Evolutionary conservation across 1,140 invertebrate genomes (phyloP), one percentile per base, ranked within the genome.

Genomic region (Anthonomus grandis): DNA sequence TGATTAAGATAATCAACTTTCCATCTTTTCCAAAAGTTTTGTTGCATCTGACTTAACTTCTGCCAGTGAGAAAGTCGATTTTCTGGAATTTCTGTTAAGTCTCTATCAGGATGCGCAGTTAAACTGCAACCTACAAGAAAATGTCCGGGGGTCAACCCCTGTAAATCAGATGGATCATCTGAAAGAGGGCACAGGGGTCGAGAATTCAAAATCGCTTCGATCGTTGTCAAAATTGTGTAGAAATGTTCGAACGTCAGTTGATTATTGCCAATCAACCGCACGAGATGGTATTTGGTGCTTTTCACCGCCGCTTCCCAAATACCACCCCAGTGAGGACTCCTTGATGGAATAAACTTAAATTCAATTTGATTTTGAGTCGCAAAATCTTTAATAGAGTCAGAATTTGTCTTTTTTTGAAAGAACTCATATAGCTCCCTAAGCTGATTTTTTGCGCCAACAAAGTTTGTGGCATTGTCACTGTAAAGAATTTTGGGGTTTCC

Each of bases 111-210:
- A 18, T 67, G n/a, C 6, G 64, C 27, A 3, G 49, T 64, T 4
- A 72, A 41, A 9, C 67, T 56, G 19, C 41, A 21, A 8, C 70
- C 71, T 42, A 72, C 73, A 12, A 74, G 39, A 44, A 75, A 75
- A 59, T 74, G 69, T n/a, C 58, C 70, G 15, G 73, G 69, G 10
- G 70, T 71, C 3, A 72, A 44, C n/a, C 34, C 9, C 0, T n/a
- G 1, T 6, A 63, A 38, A 34, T 71, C 69, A 53, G 63, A 52
- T 18, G 63, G 53, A 51, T 67, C 60, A 37, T 46, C 48, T n/a
- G 59, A 60, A 10, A 69, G 19, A 10, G 64, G 63, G 23, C 38
- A 59, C 2, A 75, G 23, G 9, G 73, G 72, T 9, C 74, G 45
- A 1, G 65, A 67, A 57, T 74, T 72, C 4, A 75, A 36, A 12